These are phyloP conservation scores for Odontocolon sp. DNA, from an alignment of 2,888 invertebrate species.

Conservation along the genomic window DNA sequence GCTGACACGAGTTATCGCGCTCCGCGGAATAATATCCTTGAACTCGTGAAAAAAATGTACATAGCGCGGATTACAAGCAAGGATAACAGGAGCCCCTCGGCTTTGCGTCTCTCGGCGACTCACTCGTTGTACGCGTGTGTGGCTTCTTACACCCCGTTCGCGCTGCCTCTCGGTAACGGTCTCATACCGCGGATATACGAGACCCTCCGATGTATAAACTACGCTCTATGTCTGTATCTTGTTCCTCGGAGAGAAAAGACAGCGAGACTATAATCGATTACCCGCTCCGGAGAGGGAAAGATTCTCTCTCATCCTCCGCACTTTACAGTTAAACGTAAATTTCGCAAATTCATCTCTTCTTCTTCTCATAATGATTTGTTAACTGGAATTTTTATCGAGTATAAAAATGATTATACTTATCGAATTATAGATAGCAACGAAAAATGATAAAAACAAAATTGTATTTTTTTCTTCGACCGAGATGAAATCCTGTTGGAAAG, in stretches of 20 bases:
- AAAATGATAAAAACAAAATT: too few species aligned
- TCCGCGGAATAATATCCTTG: slow-evolving; percentile 62
- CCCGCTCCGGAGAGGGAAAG: background rate
- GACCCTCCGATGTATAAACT: background rate
- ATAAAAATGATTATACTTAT: too few species aligned
- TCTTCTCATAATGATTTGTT: too few species aligned
- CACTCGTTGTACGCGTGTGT: slow-evolving; percentile 18
- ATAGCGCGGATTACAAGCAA: slow-evolving; percentile 66
- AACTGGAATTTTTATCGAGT: too few species aligned
- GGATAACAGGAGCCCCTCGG: slow-evolving; percentile 66
- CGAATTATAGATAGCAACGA: too few species aligned
- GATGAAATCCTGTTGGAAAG: too few species aligned
- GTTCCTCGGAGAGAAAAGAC: slow-evolving; percentile 1
- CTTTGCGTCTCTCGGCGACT: slow-evolving; percentile 11
- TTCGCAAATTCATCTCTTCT: too few species aligned
- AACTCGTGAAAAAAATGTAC: slow-evolving; percentile 64
- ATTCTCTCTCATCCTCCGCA: background rate
- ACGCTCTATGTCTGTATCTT: slow-evolving; percentile 27
- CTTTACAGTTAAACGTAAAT: too few species aligned
- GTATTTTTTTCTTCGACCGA: too few species aligned
- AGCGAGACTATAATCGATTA: slow-evolving; percentile 35
- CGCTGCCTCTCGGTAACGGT: slow-evolving; percentile 34
- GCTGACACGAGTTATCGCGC: slow-evolving; percentile 63
- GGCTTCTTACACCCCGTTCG: background rate
- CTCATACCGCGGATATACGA: slow-evolving; percentile 12